phyloP scores from a whole-genome alignment of 2,888 invertebrate genomes.

The Trichopria drosophilae region DNA sequence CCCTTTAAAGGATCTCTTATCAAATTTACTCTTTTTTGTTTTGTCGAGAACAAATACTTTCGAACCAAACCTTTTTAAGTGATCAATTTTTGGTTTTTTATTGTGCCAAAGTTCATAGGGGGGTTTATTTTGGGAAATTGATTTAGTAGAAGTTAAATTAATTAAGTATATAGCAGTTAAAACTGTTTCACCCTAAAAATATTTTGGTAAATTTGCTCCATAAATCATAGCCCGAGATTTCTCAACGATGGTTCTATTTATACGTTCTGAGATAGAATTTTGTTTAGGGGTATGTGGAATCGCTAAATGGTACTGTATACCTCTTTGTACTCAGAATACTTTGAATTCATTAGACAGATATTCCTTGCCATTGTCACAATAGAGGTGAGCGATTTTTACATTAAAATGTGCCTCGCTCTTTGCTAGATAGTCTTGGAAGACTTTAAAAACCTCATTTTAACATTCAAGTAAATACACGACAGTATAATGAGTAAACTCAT shows the following conservation, averaged over 20 bases:
- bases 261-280: constrained; percentile 28
- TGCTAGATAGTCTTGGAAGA: constrained; percentile 40
- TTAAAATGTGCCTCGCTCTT: constrained; percentile 26
- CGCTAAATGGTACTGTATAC: constrained; percentile 39
- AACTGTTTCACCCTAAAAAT: constrained; percentile 23
- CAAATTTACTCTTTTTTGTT: constrained; percentile 22
- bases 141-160: constrained; percentile 12
- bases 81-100: constrained; percentile 21
- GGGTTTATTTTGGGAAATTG: constrained; percentile 16
- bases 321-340: constrained; percentile 45
- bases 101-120: constrained; percentile 28
- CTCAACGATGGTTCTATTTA: constrained; percentile 10
- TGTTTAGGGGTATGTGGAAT: constrained; percentile 25
- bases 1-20: constrained; percentile 19
- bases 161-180: too few species aligned
- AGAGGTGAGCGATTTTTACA: constrained; percentile 29
- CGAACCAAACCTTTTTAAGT: constrained; percentile 25
- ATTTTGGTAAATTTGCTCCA: not conserved
- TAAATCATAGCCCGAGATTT: constrained; percentile 8
- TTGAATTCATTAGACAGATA: constrained; percentile 48
- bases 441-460: constrained; percentile 28
- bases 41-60: constrained; percentile 20
- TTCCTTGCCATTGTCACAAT: constrained; percentile 42
- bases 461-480: constrained; percentile 23
- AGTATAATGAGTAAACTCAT: constrained; percentile 27